These are phyloP conservation scores for Salvelinus sp. DNA, from an alignment of 2,113 vertebrate species.

Conservation along the genomic window DNA sequence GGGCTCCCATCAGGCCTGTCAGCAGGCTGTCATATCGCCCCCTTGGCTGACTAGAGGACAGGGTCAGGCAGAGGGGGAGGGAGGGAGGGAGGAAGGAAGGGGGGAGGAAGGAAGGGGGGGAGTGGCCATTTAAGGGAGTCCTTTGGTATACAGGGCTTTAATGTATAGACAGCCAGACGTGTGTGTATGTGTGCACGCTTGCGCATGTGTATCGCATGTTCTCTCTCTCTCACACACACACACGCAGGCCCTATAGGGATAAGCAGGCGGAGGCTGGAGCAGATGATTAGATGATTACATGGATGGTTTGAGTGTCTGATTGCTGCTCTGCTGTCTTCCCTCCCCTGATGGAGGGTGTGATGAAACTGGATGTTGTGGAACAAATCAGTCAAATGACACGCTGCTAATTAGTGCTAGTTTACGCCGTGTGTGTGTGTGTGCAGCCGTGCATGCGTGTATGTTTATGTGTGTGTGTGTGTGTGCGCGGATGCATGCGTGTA, in stretches of 20 bases:
- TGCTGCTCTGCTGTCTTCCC: not conserved
- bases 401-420: too few relatives aligned
- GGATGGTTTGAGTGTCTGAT: too few relatives aligned
- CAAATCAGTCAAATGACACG: too few relatives aligned
- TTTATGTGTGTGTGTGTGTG: not conserved
- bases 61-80: not conserved
- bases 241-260: too few relatives aligned
- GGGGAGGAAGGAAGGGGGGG: not conserved
- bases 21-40: not conserved
- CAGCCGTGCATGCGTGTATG: too few relatives aligned
- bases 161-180: not conserved
- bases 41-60: not conserved
- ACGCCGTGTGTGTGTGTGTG: not conserved
- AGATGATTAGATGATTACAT: too few relatives aligned
- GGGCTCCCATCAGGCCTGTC: constrained; percentile 8
- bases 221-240: too few relatives aligned
- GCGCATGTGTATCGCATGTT: not conserved
- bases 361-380: not conserved
- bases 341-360: not conserved
- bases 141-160: not conserved
- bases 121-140: not conserved
- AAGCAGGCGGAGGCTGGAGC: too few relatives aligned
- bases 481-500: not conserved
- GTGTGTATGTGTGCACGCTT: too few relatives aligned
- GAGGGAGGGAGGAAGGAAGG: not conserved